Conservation (phyloP, 2,113 vertebrate species). For the Crotophaga sulcirostris region DNA sequence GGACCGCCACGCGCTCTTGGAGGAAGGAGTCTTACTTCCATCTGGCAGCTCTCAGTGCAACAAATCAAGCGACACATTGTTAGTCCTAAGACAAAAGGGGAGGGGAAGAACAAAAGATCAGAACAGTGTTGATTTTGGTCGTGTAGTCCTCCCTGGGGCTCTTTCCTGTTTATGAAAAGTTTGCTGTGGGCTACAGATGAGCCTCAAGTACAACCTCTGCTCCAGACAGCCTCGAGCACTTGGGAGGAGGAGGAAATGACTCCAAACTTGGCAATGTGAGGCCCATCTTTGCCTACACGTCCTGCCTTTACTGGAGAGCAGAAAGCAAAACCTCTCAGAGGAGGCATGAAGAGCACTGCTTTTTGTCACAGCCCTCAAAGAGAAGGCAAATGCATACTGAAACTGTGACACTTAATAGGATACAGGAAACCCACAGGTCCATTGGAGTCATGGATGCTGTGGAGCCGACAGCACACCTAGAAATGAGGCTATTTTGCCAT, state of each 20-base stretch:
- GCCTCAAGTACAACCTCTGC: background rate
- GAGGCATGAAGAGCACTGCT: background rate
- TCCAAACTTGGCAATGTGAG: accelerated
- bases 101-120: constrained; percentile 28
- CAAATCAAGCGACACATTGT: background rate
- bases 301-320: background rate
- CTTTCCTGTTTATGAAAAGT: constrained; percentile 46
- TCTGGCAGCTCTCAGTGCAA: background rate
- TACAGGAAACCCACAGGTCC: accelerated
- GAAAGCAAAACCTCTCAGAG: background rate
- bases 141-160: background rate
- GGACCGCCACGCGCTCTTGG: accelerated
- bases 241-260: background rate
- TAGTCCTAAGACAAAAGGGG: background rate
- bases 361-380: background rate
- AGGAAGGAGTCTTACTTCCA: background rate
- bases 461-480: background rate
- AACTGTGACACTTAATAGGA: background rate
- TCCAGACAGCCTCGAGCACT: background rate
- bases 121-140: background rate
- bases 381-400: background rate
- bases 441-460: accelerated
- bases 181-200: background rate
- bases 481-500: background rate
- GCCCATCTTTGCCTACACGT: accelerated